Evolutionary conservation across 2,113 vertebrate species (phyloP), one percentile per base, ranked within the genome.

Genomic region (Tyrannus savana): DNA sequence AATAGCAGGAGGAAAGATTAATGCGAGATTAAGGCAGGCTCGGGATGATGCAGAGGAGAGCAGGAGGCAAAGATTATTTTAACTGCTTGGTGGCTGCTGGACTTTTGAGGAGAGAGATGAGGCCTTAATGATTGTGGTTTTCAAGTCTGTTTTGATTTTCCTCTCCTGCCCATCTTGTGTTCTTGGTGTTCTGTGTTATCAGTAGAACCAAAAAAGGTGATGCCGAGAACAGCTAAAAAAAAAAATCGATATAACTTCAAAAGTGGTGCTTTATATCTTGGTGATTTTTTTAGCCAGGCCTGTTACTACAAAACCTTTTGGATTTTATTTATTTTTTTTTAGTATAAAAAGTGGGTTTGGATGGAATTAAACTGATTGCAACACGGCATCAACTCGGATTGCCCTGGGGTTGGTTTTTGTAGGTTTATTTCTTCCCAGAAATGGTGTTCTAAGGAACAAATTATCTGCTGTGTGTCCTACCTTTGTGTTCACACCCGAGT

Each of bases 401-500:
- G 33, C 17, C 44, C 13, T 2, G n/a, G 44, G n/a, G 27, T 39
- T 56, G 6, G 3, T 7, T 62, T 30, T n/a, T 12, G 22, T 35
- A 33, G 67, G 21, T 37, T 42, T 25, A 8, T 62, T 58, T 25
- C 13, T 14, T 5, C 21, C 1, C 15, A 3, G 27, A 12, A 39
- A 37, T 28, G 4, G 9, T 4, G 12, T 13, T 33, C 4, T 19
- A 2, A 41, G 76, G 19, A 23, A 2, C 24, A 15, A 37, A 41
- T 3, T 3, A 0, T 2, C 58, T 37, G 56, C 67, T 9, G 35
- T 3, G 4, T 4, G 11, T 28, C 23, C 49, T 2, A 0, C 19
- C 28, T 23, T 4, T 10, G 71, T 3, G 50, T 3, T 44, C 9
- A 0, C 28, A 6, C 13, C 0, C 0, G 4, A 9, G n/a, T 1